Percentiles rank a stretch among this genome's conserved stretches.
phyloP scores from a whole-genome alignment of 30 jellyfish, hydroid and myxozoan species.

The Euphysa ruthae region DNA sequence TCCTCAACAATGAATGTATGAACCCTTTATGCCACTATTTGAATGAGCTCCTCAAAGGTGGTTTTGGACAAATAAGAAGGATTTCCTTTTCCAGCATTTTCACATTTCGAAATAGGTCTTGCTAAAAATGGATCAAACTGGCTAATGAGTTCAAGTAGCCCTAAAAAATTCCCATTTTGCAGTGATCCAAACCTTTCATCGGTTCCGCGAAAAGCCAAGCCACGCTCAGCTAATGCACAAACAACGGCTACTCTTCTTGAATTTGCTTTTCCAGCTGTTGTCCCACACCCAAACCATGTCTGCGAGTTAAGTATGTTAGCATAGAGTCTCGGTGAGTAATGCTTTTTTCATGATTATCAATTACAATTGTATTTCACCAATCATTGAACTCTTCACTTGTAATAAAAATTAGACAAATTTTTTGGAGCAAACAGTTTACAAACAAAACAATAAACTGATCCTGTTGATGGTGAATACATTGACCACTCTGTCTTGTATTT shows the following conservation, averaged over 20 bases:
- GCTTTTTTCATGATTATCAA: conserved; percentile 28
- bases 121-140: too few relatives aligned
- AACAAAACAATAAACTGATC: conserved; percentile 28
- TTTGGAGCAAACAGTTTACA: conserved; percentile 22
- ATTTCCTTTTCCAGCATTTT: too few relatives aligned
- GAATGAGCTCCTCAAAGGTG: too few relatives aligned
- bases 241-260: conserved; percentile 26
- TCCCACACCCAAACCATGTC: conserved; percentile 29
- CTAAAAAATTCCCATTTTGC: too few relatives aligned
- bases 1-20: too few relatives aligned
- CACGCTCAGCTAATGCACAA: too few relatives aligned
- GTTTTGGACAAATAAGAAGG: too few relatives aligned
- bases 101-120: too few relatives aligned
- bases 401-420: neutral
- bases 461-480: conserved; percentile 31
- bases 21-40: too few relatives aligned
- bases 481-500: conserved; percentile 15
- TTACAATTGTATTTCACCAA: neutral
- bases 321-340: conserved; percentile 14
- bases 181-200: too few relatives aligned
- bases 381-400: neutral
- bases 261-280: conserved; percentile 31
- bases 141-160: too few relatives aligned
- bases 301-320: conserved; percentile 15
- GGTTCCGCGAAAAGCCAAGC: too few relatives aligned